Evolutionary conservation across 2,888 invertebrate genomes (phyloP), one percentile per base, ranked within the genome.

Genomic region (Limenitis camilla): DNA sequence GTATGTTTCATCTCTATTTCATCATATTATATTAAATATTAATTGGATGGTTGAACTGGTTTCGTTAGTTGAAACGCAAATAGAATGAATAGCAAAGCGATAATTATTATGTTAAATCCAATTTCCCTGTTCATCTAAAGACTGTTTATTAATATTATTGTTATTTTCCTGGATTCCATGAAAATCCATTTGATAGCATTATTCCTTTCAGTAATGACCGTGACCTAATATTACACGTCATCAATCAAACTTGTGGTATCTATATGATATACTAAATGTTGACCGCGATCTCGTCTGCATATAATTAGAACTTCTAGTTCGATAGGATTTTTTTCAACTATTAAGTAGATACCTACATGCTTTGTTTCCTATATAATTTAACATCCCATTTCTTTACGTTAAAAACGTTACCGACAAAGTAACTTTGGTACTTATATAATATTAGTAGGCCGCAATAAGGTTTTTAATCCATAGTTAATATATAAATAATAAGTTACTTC

Each of bases 1-100:
- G 40, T 49, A 50, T 50, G 43, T 52, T 52, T 52, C 52, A 41
- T 49, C 39, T 45, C 31, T 46, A 29, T 54, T 50, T 55, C 52
- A 49, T 56, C 49, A 58, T 41, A 35, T 57, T 41, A 19, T 52
- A 41, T 38, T 31, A 44, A 11, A 44, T 27, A 30, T 27, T 41
- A 36, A 49, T 36, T 49, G 47, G 48, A 39, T 49, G 19, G 11
- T 10, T 5, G 7, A 10, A 42, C 49, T 39, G 43, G 49, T 50
- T 38, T 30, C 35, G 43, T 38, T 31, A 27, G n/a, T 44, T 44
- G 10, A 44, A 19, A 44, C 44, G 44, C n/a, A 44, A 35, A 44
- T 35, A 10, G 28, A 10, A 44, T 35, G 35, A 44, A 28, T 36
- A 35, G 35, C 29, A 44, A 11, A 35, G 36, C 33, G 5, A 10